Base-by-base conservation (phyloP, 2,113 vertebrate species). In the Perca schrenkii region DNA sequence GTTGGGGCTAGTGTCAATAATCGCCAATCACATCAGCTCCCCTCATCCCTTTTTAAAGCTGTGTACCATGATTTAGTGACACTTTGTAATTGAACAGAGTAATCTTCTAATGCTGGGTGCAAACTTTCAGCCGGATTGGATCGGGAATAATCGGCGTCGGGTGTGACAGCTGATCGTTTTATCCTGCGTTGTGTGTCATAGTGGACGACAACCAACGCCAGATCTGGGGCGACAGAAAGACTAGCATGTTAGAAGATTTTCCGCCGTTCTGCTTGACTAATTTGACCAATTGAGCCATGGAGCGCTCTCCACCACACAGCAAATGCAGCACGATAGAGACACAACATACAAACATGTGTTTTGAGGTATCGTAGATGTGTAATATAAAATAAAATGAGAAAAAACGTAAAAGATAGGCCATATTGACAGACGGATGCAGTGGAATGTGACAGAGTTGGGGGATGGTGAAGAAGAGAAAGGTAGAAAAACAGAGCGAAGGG, bases 361-460 rank as follows among this genome's bases (percentile, higher is more conserved):
- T 17, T 60, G 56, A 62, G 40, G 52, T 40, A 74, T 43, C 11
- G 14, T 22, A 8, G 16, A 63, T 47, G n/a, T 56, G 58, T 14
- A n/a, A n/a, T n/a, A n/a, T n/a, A n/a, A 67, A 69, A 22, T 31
- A 77, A 28, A 65, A 50, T 58, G n/a, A 62, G 12, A 72, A 46
- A 19, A 21, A 56, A 17, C 19, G 5, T 6, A 34, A 34, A 16
- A 4, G 25, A 57, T 22, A 63, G 25, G 28, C 57, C n/a, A 60
- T 64, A 76, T 57, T 71, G 74, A 80, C 64, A 56, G 81, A 84
- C 10, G 49, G 81, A 71, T 74, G 71, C 77, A 82, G 25, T 65
- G 64, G 54, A 84, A 88, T 89, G 81, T 72, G 63, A 83, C 65
- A 56, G 49, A 75, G 57, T 49, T 52, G 46, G 40, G 81, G 49